Evolutionary conservation across 2,888 invertebrate species (phyloP).

Genomic region (Rosalia funebris): DNA sequence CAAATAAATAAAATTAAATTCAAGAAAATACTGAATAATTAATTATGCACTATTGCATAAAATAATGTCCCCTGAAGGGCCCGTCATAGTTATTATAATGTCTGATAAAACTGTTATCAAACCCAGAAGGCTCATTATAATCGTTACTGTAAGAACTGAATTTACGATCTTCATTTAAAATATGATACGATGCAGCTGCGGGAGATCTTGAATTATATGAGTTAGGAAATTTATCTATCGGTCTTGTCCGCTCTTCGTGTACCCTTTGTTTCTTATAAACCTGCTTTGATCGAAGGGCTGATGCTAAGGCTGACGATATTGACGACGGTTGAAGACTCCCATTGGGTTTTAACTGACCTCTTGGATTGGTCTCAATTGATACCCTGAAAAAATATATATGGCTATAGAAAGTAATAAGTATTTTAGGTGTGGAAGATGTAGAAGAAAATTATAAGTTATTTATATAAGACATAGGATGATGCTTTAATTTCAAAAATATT

Average conservation of each 20-base stretch:
- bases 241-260: constrained; percentile 31
- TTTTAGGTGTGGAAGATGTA: no score
- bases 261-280: constrained; percentile 19
- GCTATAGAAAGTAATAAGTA: no score
- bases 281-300: constrained; percentile 27
- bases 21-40: no score
- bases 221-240: constrained; percentile 10
- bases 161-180: neutral
- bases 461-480: no score
- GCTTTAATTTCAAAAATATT: no score
- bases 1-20: no score
- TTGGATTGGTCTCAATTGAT: constrained; percentile 20
- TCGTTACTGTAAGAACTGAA: neutral
- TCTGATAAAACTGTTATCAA: neutral
- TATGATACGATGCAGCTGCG: neutral
- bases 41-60: no score
- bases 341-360: constrained; percentile 26
- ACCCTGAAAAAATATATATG: no score
- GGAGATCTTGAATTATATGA: neutral
- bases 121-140: neutral
- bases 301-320: constrained; percentile 11
- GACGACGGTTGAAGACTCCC: neutral
- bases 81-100: neutral
- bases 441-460: no score
- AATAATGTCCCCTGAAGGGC: no score